These are phyloP conservation scores for Plectrocnemia conspersa DNA, from an alignment of 1,140 invertebrate species.

Conservation along the genomic window DNA sequence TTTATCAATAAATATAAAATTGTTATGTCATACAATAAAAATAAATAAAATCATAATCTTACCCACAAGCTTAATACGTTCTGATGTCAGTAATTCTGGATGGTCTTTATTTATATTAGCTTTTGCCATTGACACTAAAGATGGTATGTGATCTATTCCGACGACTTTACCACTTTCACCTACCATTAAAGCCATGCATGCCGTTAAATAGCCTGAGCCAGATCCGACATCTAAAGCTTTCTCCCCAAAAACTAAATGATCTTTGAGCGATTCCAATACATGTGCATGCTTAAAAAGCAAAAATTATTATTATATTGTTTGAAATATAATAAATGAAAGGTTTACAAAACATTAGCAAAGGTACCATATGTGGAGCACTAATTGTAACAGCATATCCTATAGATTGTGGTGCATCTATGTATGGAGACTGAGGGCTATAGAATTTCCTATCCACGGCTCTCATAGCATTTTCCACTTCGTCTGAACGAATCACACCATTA, in stretches of 20 bases:
- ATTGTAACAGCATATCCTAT: slow-evolving; percentile 92
- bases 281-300: slow-evolving; percentile 71
- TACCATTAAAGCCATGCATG: slow-evolving; percentile 90
- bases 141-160: slow-evolving; percentile 90
- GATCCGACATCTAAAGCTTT: slow-evolving; percentile 91
- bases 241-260: slow-evolving; percentile 74
- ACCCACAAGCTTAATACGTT: slow-evolving; percentile 68
- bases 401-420: slow-evolving; percentile 84
- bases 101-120: slow-evolving; percentile 77
- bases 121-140: slow-evolving; percentile 71
- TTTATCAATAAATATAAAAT: slow-evolving; percentile 5
- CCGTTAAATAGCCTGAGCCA: slow-evolving; percentile 91
- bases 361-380: slow-evolving; percentile 97
- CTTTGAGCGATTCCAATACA: slow-evolving; percentile 83
- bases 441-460: slow-evolving; percentile 76
- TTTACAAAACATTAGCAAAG: background rate
- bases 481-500: slow-evolving; percentile 78
- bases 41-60: slow-evolving; percentile 34
- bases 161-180: slow-evolving; percentile 68
- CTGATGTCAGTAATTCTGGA: slow-evolving; percentile 59
- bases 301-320: slow-evolving; percentile 8
- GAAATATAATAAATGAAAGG: background rate
- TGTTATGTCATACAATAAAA: background rate
- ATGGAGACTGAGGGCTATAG: slow-evolving; percentile 73
- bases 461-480: slow-evolving; percentile 81